These are phyloP conservation scores for Nerophis lumbriciformis DNA, from an alignment of 2,113 vertebrate species.

Conservation along the genomic window DNA sequence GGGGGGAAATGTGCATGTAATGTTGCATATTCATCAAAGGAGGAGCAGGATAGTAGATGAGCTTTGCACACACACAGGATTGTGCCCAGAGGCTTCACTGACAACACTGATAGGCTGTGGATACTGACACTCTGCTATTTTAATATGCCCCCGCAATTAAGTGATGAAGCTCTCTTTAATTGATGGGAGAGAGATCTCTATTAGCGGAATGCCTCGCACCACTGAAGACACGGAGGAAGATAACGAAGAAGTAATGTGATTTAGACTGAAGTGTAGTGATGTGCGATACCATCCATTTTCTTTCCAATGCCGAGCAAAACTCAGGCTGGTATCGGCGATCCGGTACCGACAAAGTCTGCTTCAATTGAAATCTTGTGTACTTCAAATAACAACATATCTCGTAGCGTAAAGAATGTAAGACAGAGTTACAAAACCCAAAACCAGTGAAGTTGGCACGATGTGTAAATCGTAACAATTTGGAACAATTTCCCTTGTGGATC, in stretches of 20 bases:
- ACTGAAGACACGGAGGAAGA: neutral
- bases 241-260: neutral
- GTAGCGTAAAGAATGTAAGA: too few species aligned
- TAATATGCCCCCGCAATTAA: slow-evolving; percentile 47
- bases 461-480: too few species aligned
- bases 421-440: too few species aligned
- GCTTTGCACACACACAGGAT: slow-evolving; percentile 32
- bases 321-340: too few species aligned
- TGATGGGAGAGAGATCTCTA: slow-evolving; percentile 19
- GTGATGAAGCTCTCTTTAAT: slow-evolving; percentile 32
- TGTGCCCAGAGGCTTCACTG: slow-evolving; percentile 47
- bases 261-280: neutral
- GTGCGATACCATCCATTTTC: too few species aligned
- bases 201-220: slow-evolving; percentile 7
- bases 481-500: too few species aligned
- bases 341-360: too few species aligned
- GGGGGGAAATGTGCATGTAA: slow-evolving; percentile 31
- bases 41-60: slow-evolving; percentile 40
- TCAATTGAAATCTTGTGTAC: too few species aligned
- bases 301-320: too few species aligned
- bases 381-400: too few species aligned
- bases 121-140: slow-evolving; percentile 45
- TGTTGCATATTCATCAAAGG: slow-evolving; percentile 34
- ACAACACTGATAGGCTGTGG: slow-evolving; percentile 37
- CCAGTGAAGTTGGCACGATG: too few species aligned